phyloP scores from a whole-genome alignment of 1,140 invertebrate species.

The Sminthurinus signatus region DNA sequence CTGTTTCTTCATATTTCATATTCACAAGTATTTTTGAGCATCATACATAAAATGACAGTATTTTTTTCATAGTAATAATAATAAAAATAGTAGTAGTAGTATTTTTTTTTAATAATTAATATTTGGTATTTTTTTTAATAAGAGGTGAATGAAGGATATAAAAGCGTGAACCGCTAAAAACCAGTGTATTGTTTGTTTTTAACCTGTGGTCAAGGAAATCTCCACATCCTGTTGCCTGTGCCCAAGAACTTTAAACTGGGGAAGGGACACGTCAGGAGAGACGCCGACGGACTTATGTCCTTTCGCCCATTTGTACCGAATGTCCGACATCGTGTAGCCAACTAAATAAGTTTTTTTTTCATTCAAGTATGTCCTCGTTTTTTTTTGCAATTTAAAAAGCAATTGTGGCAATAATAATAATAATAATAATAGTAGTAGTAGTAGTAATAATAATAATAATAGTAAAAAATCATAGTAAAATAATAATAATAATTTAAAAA shows the following conservation, averaged over 20 bases:
- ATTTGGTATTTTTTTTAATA: too few relatives aligned
- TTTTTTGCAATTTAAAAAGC: neutral
- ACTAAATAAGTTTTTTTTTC: conserved; percentile 55
- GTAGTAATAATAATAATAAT: neutral
- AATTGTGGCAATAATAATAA: neutral
- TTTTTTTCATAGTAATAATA: too few relatives aligned
- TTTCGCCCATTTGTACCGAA: conserved; percentile 91
- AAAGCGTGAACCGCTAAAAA: too few relatives aligned
- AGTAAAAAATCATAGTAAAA: neutral
- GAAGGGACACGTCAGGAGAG: conserved; percentile 82
- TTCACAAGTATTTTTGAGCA: too few relatives aligned
- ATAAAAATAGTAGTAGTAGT: too few relatives aligned
- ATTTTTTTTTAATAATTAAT: too few relatives aligned
- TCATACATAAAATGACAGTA: too few relatives aligned
- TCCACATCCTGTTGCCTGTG: conserved; percentile 83
- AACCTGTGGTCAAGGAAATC: conserved; percentile 89
- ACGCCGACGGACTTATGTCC: conserved; percentile 81
- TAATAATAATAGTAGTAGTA: neutral
- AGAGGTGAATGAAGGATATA: too few relatives aligned
- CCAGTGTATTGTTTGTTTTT: too few relatives aligned
- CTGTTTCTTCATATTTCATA: too few relatives aligned
- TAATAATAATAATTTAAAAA: neutral
- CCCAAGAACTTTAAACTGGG: conserved; percentile 89
- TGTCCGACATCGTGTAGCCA: conserved; percentile 96
- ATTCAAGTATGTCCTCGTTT: too few relatives aligned